A percentile compares a stretch with the other conserved stretches of the same genome.
Conservation (phyloP, 2,113 vertebrate genomes). For the Corythaixoides concolor region DNA sequence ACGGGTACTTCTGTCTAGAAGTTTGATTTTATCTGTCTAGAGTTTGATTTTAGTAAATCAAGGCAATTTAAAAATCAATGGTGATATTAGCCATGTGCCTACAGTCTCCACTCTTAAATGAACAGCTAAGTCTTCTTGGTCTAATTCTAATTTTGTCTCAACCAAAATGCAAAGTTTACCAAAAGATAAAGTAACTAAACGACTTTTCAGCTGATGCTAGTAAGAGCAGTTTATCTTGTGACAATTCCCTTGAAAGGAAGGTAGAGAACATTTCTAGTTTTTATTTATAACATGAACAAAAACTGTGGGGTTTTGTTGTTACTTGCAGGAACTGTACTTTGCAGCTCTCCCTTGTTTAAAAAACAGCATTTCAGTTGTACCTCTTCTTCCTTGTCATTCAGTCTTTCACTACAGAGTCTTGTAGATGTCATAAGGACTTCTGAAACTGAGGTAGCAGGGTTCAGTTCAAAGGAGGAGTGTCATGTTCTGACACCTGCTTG, state of each 20-base stretch:
- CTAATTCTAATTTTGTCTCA: neutral
- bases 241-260: neutral
- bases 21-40: neutral
- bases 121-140: neutral
- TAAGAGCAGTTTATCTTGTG: neutral
- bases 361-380: neutral
- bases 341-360: neutral
- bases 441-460: neutral
- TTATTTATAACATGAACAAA: neutral
- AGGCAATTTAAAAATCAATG: neutral
- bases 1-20: neutral
- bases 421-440: neutral
- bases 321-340: neutral
- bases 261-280: neutral
- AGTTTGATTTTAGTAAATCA: neutral
- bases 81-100: neutral
- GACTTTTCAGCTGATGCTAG: neutral
- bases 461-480: neutral
- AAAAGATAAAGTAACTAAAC: neutral
- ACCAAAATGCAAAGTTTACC: neutral
- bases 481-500: neutral
- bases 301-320: neutral
- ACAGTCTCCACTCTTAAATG: neutral
- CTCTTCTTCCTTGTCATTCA: neutral
- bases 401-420: neutral